A percentile compares a stretch with the other conserved stretches of the same genome.
Conservation (phyloP, 2,797 vertebrate genomes). For the Helostoma temminkii region DNA sequence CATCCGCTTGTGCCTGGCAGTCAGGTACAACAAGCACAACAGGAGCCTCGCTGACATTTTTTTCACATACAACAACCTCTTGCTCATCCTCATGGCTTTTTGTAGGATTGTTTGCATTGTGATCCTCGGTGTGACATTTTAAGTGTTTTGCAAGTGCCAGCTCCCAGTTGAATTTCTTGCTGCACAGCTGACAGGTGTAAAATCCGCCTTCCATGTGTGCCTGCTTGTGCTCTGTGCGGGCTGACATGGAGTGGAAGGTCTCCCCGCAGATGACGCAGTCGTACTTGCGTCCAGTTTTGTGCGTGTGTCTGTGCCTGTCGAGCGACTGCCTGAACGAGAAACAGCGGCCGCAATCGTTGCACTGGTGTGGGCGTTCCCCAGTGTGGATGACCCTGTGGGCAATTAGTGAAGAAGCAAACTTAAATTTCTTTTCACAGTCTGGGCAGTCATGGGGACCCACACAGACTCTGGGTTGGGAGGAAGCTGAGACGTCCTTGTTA, state of each 20-base stretch:
- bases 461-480: conserved; percentile 45
- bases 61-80: conserved; percentile 2
- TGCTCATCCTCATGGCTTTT: background rate
- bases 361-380: conserved; percentile 81
- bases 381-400: conserved; percentile 84
- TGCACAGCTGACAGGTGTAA: conserved; percentile 56
- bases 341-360: conserved; percentile 78
- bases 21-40: background rate
- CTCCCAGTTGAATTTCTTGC: conserved; percentile 68
- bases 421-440: conserved; percentile 82
- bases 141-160: conserved; percentile 67
- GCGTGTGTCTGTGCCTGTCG: conserved; percentile 81
- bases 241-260: conserved; percentile 68
- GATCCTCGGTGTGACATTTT: conserved; percentile 51
- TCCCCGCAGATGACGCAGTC: conserved; percentile 74
- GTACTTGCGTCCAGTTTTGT: conserved; percentile 68
- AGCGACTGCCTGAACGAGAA: conserved; percentile 85
- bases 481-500: conserved; percentile 27
- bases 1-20: background rate
- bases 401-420: conserved; percentile 78
- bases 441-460: conserved; percentile 78
- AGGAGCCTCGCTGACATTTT: background rate
- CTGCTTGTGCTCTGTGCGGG: conserved; percentile 58
- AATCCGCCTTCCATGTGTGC: conserved; percentile 35
- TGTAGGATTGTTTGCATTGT: background rate